Conservation (phyloP, 2,113 vertebrate genomes). For the Urocolius indicus region DNA sequence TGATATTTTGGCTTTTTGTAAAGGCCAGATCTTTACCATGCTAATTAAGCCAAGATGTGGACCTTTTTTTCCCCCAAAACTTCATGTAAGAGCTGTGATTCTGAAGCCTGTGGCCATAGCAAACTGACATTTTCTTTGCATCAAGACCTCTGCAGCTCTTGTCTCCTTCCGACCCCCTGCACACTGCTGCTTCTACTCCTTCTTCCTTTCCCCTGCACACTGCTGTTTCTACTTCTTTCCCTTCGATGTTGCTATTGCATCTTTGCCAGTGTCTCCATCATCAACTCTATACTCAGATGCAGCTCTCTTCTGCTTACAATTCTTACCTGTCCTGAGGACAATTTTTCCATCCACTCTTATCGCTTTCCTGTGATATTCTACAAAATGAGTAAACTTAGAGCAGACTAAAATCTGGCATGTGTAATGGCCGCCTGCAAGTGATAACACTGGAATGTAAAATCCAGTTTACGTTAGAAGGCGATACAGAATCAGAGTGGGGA, state of each 20-base stretch:
- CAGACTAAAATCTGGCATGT: background rate
- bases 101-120: background rate
- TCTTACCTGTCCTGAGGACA: background rate
- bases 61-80: background rate
- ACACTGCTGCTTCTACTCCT: background rate
- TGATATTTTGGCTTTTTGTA: background rate
- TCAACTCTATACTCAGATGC: background rate
- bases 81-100: background rate
- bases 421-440: background rate
- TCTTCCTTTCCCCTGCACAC: background rate
- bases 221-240: background rate
- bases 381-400: background rate
- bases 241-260: background rate
- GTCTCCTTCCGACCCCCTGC: background rate
- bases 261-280: background rate
- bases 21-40: background rate
- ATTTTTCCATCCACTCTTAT: background rate
- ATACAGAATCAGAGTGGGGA: background rate
- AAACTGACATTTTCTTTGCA: background rate
- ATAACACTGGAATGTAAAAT: background rate
- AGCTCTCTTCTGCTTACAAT: background rate
- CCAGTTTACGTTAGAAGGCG: background rate
- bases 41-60: background rate
- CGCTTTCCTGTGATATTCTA: background rate
- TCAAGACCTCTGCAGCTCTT: background rate